Conservation (phyloP, 2,113 vertebrate species). For the Mesoclemmys tuberculata region DNA sequence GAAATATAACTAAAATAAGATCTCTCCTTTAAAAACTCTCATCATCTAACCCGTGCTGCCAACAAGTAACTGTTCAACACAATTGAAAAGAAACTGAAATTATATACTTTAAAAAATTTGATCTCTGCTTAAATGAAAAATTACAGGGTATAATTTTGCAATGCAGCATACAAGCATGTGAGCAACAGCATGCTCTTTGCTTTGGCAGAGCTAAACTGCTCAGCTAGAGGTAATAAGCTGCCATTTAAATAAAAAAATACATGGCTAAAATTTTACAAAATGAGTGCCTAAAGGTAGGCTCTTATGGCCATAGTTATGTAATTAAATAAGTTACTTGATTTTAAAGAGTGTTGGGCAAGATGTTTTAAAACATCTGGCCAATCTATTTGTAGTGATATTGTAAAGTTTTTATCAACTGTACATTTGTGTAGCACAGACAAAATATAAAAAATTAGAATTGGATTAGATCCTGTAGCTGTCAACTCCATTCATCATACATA, state of each 20-base stretch:
- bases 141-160: rapidly evolving
- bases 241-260: background rate
- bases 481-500: background rate
- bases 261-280: background rate
- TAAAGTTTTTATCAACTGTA: background rate
- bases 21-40: conserved; percentile 16
- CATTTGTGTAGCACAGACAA: rapidly evolving
- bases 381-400: background rate
- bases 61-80: conserved; percentile 54
- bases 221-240: background rate
- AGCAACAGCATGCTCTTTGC: background rate
- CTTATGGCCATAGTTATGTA: background rate
- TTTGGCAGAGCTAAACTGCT: background rate
- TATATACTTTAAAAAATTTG: background rate
- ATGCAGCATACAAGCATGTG: rapidly evolving
- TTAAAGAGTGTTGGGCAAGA: background rate
- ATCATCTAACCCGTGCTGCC: conserved; percentile 3
- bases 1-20: conserved; percentile 21
- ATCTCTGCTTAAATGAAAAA: background rate
- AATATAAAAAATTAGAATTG: background rate
- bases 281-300: background rate
- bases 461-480: background rate
- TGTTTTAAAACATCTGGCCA: background rate
- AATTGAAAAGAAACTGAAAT: background rate
- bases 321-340: background rate